Conservation (phyloP, 2,113 vertebrate genomes). For the Himantopus leucocephalus region DNA sequence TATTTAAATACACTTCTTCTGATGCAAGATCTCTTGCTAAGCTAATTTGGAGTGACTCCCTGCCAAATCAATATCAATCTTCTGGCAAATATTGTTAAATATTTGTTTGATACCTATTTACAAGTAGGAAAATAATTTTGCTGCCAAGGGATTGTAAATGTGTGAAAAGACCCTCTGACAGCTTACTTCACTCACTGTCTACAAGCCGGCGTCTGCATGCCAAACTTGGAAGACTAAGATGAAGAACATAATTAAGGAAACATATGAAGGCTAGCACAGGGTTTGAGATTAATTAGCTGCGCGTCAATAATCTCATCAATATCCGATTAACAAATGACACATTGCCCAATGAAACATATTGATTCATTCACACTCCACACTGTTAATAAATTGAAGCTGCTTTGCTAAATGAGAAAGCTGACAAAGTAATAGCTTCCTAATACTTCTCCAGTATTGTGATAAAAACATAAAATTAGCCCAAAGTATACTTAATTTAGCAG, state of each 20-base stretch:
- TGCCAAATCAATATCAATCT: slow-evolving; percentile 77
- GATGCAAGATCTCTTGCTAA: slow-evolving; percentile 52
- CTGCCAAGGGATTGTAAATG: slow-evolving; percentile 77
- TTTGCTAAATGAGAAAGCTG: slow-evolving; percentile 88
- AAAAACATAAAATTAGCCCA: slow-evolving; percentile 78
- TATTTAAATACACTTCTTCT: slow-evolving; percentile 29
- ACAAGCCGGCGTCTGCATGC: slow-evolving; percentile 66
- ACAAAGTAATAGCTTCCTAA: slow-evolving; percentile 82
- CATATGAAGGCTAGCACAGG: slow-evolving; percentile 90
- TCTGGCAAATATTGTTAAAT: slow-evolving; percentile 79
- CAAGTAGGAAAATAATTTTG: slow-evolving; percentile 79
- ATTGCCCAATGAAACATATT: slow-evolving; percentile 97
- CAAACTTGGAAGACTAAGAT: slow-evolving; percentile 89
- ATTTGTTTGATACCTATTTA: slow-evolving; percentile 82
- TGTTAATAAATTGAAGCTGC: slow-evolving; percentile 95
- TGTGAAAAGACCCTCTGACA: slow-evolving; percentile 76
- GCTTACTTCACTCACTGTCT: slow-evolving; percentile 84
- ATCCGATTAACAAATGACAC: slow-evolving; percentile 99
- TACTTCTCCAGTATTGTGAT: slow-evolving; percentile 75
- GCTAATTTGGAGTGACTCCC: slow-evolving; percentile 54
- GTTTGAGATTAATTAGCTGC: slow-evolving; percentile 98
- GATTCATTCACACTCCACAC: slow-evolving; percentile 89
- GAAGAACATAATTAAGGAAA: slow-evolving; percentile 99
- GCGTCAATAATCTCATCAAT: slow-evolving; percentile 99
- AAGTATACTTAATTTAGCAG: slow-evolving; percentile 76